A percentile compares a stretch with the other conserved stretches of the same genome.
Evolutionary conservation across 2,888 invertebrate genomes (phyloP).

Genomic region (Silvanus unidentatus): DNA sequence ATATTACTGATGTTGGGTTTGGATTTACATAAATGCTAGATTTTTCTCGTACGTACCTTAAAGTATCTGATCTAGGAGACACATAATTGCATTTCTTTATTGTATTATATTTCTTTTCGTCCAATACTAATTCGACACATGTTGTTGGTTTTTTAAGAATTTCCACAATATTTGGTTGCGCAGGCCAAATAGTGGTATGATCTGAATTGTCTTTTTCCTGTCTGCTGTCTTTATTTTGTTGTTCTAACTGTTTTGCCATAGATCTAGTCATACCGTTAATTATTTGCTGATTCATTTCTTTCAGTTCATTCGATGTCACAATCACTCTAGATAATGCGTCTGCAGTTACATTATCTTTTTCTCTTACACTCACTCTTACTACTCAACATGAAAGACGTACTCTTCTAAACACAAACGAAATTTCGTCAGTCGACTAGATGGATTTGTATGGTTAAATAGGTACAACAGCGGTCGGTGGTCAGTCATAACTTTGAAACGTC

Average conservation of each 20-base stretch:
- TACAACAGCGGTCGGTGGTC: too few species aligned
- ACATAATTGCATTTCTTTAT: too few species aligned
- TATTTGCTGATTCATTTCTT: slow-evolving; percentile 5
- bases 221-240: background rate
- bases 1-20: too few species aligned
- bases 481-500: too few species aligned
- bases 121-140: slow-evolving; percentile 12
- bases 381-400: slow-evolving; percentile 11
- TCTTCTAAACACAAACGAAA: slow-evolving; percentile 10
- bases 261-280: too few species aligned
- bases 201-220: background rate
- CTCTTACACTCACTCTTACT: too few species aligned
- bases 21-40: too few species aligned
- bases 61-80: too few species aligned
- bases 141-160: slow-evolving; percentile 10
- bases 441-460: slow-evolving; percentile 19
- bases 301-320: slow-evolving; percentile 10
- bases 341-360: slow-evolving; percentile 10
- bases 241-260: background rate
- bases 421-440: too few species aligned
- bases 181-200: background rate
- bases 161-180: slow-evolving; percentile 11
- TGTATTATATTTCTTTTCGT: too few species aligned
- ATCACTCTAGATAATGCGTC: slow-evolving; percentile 15
- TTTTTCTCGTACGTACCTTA: too few species aligned